Percentiles rank a stretch among this genome's conserved stretches.
Conservation (phyloP, 2,888 invertebrate genomes). For the Caenorhabditis sp. region DNA sequence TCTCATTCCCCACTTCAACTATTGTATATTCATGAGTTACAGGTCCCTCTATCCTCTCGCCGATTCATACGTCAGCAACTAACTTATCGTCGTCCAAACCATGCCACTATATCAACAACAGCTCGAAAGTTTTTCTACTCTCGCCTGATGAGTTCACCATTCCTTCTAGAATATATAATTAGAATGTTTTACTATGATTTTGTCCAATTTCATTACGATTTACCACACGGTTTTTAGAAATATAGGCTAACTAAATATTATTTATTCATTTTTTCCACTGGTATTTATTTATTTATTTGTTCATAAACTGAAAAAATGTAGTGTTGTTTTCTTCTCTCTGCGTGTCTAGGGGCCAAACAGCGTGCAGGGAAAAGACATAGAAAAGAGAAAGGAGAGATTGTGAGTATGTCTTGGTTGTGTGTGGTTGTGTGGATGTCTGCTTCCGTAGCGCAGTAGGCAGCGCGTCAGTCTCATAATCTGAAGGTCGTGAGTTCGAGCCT, state of each 20-base stretch:
- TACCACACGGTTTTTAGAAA: slow-evolving; percentile 47
- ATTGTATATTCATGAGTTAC: too few relatives aligned
- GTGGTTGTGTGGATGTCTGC: slow-evolving; percentile 8
- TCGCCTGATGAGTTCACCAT: slow-evolving; percentile 49
- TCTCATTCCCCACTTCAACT: too few relatives aligned
- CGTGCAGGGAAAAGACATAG: background rate
- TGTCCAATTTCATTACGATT: slow-evolving; percentile 45
- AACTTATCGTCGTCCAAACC: slow-evolving; percentile 6
- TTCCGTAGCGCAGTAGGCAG: slow-evolving; percentile 58
- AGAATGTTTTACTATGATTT: slow-evolving; percentile 65
- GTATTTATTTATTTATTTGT: background rate
- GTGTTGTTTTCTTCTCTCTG: background rate
- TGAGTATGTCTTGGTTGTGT: background rate
- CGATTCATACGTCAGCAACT: slow-evolving; percentile 18
- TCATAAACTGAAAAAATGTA: background rate
- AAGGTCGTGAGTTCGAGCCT: slow-evolving; percentile 95
- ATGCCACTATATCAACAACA: slow-evolving; percentile 15
- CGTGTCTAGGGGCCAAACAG: background rate
- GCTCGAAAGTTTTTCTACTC: slow-evolving; percentile 18
- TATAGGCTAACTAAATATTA: background rate
- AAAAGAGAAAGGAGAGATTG: background rate
- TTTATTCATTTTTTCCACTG: background rate
- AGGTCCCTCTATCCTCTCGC: slow-evolving; percentile 22
- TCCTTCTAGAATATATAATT: slow-evolving; percentile 61
- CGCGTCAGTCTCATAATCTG: slow-evolving; percentile 87